phyloP scores from a whole-genome alignment of 2,888 invertebrate species.

The Polydesmus complanatus region DNA sequence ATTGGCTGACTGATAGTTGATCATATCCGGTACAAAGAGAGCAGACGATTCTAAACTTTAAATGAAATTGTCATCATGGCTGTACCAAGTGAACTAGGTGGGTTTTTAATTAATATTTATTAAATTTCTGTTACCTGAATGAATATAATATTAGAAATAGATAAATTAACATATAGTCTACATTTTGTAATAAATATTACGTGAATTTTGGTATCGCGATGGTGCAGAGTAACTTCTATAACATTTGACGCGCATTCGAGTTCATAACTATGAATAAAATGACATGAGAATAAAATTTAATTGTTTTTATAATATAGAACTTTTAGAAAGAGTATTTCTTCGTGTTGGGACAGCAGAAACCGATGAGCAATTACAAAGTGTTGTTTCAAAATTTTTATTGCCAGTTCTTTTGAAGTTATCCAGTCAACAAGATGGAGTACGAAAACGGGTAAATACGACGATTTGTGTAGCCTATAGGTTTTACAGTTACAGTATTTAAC shows the following conservation, averaged over 20 bases:
- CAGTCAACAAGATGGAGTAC: slow-evolving; percentile 69
- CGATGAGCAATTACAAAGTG: slow-evolving; percentile 73
- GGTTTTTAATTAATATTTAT: too few relatives aligned
- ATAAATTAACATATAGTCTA: too few relatives aligned
- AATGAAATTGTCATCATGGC: neutral
- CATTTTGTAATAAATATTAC: too few relatives aligned
- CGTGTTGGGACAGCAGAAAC: slow-evolving; percentile 75
- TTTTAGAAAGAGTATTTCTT: slow-evolving; percentile 76
- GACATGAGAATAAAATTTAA: neutral
- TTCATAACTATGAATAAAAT: neutral
- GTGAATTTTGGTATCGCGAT: neutral
- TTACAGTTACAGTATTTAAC: too few relatives aligned
- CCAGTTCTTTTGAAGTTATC: slow-evolving; percentile 82
- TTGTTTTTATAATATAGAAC: slow-evolving; percentile 43
- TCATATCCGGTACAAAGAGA: too few relatives aligned
- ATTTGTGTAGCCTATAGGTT: too few relatives aligned
- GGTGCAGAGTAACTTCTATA: neutral
- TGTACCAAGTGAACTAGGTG: neutral
- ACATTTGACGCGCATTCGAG: neutral
- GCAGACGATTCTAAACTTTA: too few relatives aligned
- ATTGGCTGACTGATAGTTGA: neutral
- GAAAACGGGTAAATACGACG: slow-evolving; percentile 51
- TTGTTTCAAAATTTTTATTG: slow-evolving; percentile 65
- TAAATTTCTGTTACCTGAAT: too few relatives aligned
- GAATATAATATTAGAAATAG: too few relatives aligned